Evolutionary conservation across 2,113 vertebrate species (phyloP).

Genomic region (Ramphastos sulfuratus): DNA sequence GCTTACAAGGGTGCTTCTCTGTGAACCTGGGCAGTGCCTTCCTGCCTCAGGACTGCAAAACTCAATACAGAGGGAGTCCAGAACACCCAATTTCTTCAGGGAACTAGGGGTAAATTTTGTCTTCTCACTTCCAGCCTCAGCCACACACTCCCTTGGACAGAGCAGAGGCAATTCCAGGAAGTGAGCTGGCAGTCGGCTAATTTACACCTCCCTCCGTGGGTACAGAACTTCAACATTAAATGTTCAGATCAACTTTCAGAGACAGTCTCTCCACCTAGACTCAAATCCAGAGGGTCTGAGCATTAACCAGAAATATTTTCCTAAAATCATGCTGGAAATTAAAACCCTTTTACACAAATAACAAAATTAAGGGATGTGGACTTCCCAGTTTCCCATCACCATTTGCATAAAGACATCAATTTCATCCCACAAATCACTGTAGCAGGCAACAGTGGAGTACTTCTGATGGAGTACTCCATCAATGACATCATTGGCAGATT

Average conservation of each 20-base stretch:
- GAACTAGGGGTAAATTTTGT: neutral
- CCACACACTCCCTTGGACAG: rapidly evolving
- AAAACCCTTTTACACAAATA: neutral
- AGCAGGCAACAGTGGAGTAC: neutral
- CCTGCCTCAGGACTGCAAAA: neutral
- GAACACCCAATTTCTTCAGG: neutral
- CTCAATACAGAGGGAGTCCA: rapidly evolving
- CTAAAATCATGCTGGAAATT: neutral
- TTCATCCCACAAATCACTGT: neutral
- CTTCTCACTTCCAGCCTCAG: neutral
- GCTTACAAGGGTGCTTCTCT: rapidly evolving
- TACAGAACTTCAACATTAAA: neutral
- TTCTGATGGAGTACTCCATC: neutral
- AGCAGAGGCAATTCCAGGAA: neutral
- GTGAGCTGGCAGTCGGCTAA: neutral
- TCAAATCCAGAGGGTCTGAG: neutral
- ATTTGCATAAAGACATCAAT: neutral
- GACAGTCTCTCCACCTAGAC: neutral
- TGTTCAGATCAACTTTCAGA: neutral
- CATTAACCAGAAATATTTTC: neutral
- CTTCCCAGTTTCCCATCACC: neutral
- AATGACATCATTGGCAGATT: neutral
- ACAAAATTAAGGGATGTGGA: neutral
- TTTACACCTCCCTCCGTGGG: rapidly evolving
- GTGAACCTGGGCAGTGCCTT: neutral